Percentiles rank a stretch among this genome's conserved stretches.
phyloP scores from a whole-genome alignment of 2,888 invertebrate genomes.

The Mythimna ferrago region DNA sequence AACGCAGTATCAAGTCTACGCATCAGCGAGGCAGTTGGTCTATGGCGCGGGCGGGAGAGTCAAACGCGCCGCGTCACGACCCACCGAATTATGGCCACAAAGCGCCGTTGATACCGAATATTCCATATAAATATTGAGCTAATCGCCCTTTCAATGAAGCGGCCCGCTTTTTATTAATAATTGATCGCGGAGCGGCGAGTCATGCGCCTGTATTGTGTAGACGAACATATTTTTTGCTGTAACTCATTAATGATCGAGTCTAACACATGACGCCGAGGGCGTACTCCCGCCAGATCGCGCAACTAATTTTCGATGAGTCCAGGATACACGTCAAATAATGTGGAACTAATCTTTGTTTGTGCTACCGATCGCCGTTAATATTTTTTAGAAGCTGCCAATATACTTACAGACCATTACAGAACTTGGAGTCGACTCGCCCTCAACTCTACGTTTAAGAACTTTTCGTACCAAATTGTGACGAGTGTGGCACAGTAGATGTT shows the following conservation, averaged over 20 bases:
- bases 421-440: neutral
- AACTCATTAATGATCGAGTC: slow-evolving; percentile 85
- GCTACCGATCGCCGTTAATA: slow-evolving; percentile 54
- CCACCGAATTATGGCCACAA: slow-evolving; percentile 90
- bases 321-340: slow-evolving; percentile 79
- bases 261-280: slow-evolving; percentile 83
- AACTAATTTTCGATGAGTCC: slow-evolving; percentile 82
- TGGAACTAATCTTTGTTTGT: slow-evolving; percentile 86
- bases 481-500: no score
- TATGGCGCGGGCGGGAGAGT: slow-evolving; percentile 80
- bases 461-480: no score
- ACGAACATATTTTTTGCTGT: slow-evolving; percentile 88
- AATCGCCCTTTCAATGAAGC: slow-evolving; percentile 91
- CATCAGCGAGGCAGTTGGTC: slow-evolving; percentile 78
- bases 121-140: slow-evolving; percentile 91
- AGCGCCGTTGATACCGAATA: slow-evolving; percentile 91
- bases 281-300: slow-evolving; percentile 76
- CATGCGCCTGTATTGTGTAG: slow-evolving; percentile 89
- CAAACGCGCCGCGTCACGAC: slow-evolving; percentile 89
- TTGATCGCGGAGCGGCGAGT: slow-evolving; percentile 89
- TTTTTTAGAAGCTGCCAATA: slow-evolving; percentile 20
- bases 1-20: slow-evolving; percentile 65
- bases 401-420: neutral
- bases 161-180: slow-evolving; percentile 91
- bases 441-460: neutral